Evolutionary conservation across 2,888 invertebrate species (phyloP).

Genomic region (Drosophila tripunctata): DNA sequence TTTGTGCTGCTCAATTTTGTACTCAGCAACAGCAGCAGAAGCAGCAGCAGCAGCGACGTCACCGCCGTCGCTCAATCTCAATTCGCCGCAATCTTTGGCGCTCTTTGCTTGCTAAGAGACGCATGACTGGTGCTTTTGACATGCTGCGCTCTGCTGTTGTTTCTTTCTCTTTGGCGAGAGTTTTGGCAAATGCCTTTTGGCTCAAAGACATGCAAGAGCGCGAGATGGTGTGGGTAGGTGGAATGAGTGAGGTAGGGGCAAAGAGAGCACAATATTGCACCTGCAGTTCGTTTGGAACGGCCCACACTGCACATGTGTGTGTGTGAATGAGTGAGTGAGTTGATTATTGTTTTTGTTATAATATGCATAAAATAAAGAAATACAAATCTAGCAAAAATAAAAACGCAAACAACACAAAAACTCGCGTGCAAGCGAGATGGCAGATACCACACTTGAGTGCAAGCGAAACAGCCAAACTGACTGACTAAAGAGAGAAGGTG

Average conservation of each 20-base stretch:
- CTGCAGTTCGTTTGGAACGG: constrained; percentile 68
- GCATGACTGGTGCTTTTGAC: constrained; percentile 2
- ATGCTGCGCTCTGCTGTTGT: constrained; percentile 46
- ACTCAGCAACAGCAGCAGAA: constrained; percentile 22
- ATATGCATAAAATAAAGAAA: constrained; percentile 69
- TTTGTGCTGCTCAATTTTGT: no score
- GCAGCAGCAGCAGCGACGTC: constrained; percentile 7
- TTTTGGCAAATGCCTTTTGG: constrained; percentile 25
- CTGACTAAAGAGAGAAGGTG: no score
- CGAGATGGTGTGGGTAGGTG: not conserved
- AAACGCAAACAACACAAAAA: constrained; percentile 14
- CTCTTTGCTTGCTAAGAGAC: constrained; percentile 61
- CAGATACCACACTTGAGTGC: not conserved
- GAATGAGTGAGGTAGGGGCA: not conserved
- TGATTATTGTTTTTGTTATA: constrained; percentile 63
- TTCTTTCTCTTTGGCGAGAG: constrained; percentile 34
- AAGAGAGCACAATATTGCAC: constrained; percentile 50
- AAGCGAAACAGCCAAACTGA: no score
- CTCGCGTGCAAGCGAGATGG: constrained; percentile 44
- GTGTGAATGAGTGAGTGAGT: constrained; percentile 33
- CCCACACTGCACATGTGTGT: constrained; percentile 45
- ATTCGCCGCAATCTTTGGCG: constrained; percentile 69
- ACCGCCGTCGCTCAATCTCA: constrained; percentile 33
- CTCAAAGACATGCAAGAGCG: constrained; percentile 9
- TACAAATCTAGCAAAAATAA: constrained; percentile 45